These are phyloP conservation scores for Drosophila paulistorum DNA, from an alignment of 1,140 invertebrate species.

Conservation along the genomic window DNA sequence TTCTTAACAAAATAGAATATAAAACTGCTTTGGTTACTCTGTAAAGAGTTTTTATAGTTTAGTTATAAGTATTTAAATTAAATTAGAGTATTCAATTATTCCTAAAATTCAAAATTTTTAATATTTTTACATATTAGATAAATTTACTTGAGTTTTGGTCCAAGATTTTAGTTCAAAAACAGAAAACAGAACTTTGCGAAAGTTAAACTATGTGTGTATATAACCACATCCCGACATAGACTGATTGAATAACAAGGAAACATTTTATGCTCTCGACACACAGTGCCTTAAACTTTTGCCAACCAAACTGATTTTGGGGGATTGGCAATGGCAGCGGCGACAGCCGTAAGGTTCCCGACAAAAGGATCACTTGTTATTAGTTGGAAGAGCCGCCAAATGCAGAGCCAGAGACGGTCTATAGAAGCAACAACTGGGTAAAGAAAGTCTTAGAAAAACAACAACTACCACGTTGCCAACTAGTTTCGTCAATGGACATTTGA, in stretches of 20 bases:
- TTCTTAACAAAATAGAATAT: too few species aligned
- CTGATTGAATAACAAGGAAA: neutral
- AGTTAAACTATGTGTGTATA: neutral
- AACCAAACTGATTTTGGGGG: neutral
- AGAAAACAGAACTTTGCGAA: neutral
- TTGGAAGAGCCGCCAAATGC: slow-evolving; percentile 52
- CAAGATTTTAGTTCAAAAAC: neutral
- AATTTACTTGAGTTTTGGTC: neutral
- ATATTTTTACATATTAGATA: neutral
- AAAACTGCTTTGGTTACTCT: too few species aligned
- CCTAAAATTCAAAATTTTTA: too few species aligned
- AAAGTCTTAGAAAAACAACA: slow-evolving; percentile 30
- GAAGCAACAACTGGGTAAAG: slow-evolving; percentile 23
- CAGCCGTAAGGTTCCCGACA: slow-evolving; percentile 54
- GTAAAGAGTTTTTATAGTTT: too few species aligned
- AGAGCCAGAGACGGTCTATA: slow-evolving; percentile 12
- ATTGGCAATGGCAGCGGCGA: slow-evolving; percentile 11
- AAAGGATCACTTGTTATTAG: slow-evolving; percentile 56
- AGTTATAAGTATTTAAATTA: too few species aligned
- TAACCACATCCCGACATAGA: neutral
- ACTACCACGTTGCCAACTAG: slow-evolving; percentile 23
- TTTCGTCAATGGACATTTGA: slow-evolving; percentile 62
- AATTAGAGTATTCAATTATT: too few species aligned
- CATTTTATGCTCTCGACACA: neutral
- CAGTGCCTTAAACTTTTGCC: slow-evolving; percentile 5